A percentile compares a stretch with the other conserved stretches of the same genome.
These are phyloP conservation scores for Pelvicachromis taeniatus DNA, from an alignment of 2,113 vertebrate species.

Conservation along the genomic window DNA sequence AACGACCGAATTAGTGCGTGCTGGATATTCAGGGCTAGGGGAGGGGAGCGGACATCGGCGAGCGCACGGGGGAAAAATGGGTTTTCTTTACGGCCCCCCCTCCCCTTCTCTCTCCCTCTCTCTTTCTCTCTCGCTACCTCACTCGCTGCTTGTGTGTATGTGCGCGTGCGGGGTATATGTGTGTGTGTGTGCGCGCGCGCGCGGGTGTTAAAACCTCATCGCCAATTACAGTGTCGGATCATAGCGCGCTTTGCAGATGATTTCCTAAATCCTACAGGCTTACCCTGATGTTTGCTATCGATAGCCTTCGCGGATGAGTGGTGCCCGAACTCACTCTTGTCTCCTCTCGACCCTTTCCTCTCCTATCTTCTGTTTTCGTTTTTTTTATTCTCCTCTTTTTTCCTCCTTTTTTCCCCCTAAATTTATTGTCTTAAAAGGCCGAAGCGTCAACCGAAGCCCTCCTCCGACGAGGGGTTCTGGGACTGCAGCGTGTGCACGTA, in stretches of 20 bases:
- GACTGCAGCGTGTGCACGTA: constrained; percentile 99
- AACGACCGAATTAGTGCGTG: constrained; percentile 44
- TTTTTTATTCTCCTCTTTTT: background rate
- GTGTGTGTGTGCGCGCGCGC: constrained; percentile 24
- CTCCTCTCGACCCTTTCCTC: background rate
- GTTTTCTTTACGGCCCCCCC: constrained; percentile 47
- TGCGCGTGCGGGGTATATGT: background rate
- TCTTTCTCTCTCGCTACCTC: constrained; percentile 44
- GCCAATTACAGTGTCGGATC: constrained; percentile 69
- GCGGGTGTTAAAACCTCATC: constrained; percentile 69
- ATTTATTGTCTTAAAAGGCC: constrained; percentile 79
- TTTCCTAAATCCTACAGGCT: constrained; percentile 53
- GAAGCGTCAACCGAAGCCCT: constrained; percentile 96
- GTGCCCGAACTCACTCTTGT: constrained; percentile 27
- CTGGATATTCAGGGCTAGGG: constrained; percentile 1
- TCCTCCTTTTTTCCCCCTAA: constrained; percentile 13
- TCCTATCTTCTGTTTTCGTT: background rate
- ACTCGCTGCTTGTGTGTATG: constrained; percentile 16
- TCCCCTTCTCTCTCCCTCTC: constrained; percentile 37
- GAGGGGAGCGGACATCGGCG: constrained; percentile 52
- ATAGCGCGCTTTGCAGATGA: constrained; percentile 50
- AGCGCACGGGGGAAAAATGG: constrained; percentile 36
- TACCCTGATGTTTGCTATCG: constrained; percentile 55
- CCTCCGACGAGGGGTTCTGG: constrained; percentile 96
- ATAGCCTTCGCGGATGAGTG: constrained; percentile 38